Conservation (phyloP, 2,888 invertebrate genomes). For the Andrena flavipes region DNA sequence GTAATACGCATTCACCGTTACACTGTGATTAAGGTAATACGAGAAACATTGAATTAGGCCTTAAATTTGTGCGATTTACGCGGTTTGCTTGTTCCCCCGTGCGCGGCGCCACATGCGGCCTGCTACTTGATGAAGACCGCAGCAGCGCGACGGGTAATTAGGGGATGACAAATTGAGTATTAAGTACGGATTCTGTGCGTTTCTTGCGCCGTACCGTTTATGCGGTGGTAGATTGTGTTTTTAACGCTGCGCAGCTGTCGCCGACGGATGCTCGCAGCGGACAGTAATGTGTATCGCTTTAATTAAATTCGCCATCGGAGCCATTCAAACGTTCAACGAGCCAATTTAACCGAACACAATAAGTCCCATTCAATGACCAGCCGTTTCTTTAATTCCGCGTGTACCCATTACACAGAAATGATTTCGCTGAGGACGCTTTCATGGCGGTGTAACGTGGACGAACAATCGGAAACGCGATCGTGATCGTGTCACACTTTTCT, state of each 20-base stretch:
- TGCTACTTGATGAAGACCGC: constrained; percentile 5
- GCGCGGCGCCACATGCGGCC: background rate
- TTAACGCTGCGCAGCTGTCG: constrained; percentile 31
- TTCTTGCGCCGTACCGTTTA: background rate
- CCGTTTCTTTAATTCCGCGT: constrained; percentile 36
- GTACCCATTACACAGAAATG: constrained; percentile 12
- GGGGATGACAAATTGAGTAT: constrained; percentile 30
- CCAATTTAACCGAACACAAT: constrained; percentile 58
- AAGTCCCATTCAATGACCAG: constrained; percentile 44
- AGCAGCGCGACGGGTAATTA: constrained; percentile 28
- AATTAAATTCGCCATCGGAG: constrained; percentile 56
- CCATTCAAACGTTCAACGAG: constrained; percentile 60
- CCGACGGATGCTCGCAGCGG: constrained; percentile 22
- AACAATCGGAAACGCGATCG: background rate
- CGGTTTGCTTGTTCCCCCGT: constrained; percentile 14
- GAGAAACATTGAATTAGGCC: constrained; percentile 56
- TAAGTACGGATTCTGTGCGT: constrained; percentile 30
- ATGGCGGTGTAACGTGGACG: background rate
- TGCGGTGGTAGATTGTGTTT: background rate
- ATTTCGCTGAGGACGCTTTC: constrained; percentile 2
- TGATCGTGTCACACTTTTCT: background rate
- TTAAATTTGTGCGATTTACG: constrained; percentile 46
- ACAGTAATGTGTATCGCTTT: constrained; percentile 53
- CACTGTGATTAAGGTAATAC: constrained; percentile 45
- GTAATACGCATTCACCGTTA: background rate